Conservation (phyloP, 2,888 invertebrate species). For the Fabriciana adippe region DNA sequence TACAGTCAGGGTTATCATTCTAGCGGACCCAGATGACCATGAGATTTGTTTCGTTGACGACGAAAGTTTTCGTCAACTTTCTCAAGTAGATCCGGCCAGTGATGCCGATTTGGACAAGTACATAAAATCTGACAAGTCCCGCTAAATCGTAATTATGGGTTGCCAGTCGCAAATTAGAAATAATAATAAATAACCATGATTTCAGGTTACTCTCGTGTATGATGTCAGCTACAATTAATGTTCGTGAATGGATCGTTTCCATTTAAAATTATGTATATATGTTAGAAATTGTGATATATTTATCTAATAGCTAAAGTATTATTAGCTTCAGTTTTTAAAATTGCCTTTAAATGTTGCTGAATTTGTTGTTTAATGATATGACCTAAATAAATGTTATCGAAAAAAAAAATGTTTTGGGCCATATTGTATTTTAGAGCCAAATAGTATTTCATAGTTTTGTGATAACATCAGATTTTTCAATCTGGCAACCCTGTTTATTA, state of each 20-base stretch:
- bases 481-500: slow-evolving; percentile 6
- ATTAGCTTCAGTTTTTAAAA: too few relatives aligned
- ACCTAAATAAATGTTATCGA: too few relatives aligned
- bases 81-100: slow-evolving; percentile 91
- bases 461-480: not conserved
- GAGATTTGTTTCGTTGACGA: slow-evolving; percentile 99
- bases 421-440: not conserved
- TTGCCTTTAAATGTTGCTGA: too few relatives aligned
- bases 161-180: slow-evolving; percentile 1
- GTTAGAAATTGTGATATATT: too few relatives aligned
- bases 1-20: slow-evolving; percentile 96
- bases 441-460: not conserved
- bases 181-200: too few relatives aligned
- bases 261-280: too few relatives aligned
- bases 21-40: slow-evolving; percentile 98
- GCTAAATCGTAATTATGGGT: slow-evolving; percentile 36
- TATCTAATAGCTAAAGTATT: too few relatives aligned
- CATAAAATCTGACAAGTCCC: slow-evolving; percentile 86
- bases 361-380: too few relatives aligned
- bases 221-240: not conserved
- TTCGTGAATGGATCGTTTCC: too few relatives aligned
- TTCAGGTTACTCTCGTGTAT: not conserved
- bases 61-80: slow-evolving; percentile 94
- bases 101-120: slow-evolving; percentile 90
- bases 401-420: too few relatives aligned